These are phyloP conservation scores for Rynchops niger DNA, from an alignment of 2,113 vertebrate species.

Conservation along the genomic window DNA sequence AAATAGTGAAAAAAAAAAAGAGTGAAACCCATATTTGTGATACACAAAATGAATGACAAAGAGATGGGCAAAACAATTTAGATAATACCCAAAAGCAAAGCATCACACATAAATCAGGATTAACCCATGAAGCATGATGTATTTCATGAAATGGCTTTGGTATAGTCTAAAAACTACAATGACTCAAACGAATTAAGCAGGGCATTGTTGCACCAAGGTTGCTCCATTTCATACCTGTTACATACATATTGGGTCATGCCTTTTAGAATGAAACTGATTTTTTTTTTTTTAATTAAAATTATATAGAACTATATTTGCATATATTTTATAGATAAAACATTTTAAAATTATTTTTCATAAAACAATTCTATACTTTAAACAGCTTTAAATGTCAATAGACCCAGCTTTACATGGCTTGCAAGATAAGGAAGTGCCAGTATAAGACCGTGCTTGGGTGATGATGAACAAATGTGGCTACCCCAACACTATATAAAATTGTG, in stretches of 20 bases:
- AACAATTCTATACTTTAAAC: background rate
- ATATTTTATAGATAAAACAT: background rate
- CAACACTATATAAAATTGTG: background rate
- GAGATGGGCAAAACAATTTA: constrained; percentile 40
- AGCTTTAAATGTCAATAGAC: background rate
- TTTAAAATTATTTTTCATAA: background rate
- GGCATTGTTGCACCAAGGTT: background rate
- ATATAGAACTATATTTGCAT: background rate
- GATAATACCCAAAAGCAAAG: constrained; percentile 44
- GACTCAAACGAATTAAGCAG: background rate
- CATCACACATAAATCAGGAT: constrained; percentile 40
- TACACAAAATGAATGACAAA: constrained; percentile 6
- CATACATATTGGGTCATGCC: background rate
- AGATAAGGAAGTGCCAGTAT: background rate
- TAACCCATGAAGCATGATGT: constrained; percentile 30
- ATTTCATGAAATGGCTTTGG: constrained; percentile 20
- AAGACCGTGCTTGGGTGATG: background rate
- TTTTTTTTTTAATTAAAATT: background rate
- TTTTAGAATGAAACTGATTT: background rate
- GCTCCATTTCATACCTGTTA: background rate
- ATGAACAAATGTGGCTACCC: background rate
- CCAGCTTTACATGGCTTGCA: background rate
- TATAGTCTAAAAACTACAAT: background rate
- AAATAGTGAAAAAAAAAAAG: background rate
- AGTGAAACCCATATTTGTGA: background rate